A percentile compares a stretch with the other conserved stretches of the same genome.
phyloP scores from a whole-genome alignment of 1,140 invertebrate species.

The Helicoverpa zea region DNA sequence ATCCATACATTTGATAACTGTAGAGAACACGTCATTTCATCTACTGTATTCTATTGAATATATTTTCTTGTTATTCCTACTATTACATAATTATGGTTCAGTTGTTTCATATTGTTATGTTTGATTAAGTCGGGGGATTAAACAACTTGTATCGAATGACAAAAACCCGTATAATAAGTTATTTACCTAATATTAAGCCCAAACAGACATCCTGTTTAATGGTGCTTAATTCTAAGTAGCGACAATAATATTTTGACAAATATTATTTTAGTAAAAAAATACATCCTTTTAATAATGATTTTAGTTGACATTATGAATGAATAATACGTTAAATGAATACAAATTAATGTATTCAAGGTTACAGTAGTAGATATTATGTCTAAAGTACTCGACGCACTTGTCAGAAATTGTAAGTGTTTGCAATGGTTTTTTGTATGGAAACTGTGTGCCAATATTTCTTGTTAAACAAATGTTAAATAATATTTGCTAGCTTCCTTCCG shows the following conservation, averaged over 20 bases:
- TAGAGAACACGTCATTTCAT: too few relatives aligned
- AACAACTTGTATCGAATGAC: too few relatives aligned
- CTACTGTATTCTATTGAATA: too few relatives aligned
- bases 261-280: background rate
- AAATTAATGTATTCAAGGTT: constrained; percentile 19
- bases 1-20: too few relatives aligned
- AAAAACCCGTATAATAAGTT: too few relatives aligned
- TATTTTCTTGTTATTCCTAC: too few relatives aligned
- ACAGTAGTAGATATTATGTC: constrained; percentile 12
- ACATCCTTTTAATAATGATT: background rate
- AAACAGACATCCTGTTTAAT: background rate
- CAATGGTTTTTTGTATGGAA: constrained; percentile 17
- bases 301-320: constrained; percentile 11
- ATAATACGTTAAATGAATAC: constrained; percentile 25
- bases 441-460: background rate
- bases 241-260: background rate
- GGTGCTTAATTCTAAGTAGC: background rate
- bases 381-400: constrained; percentile 2
- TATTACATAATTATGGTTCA: too few relatives aligned
- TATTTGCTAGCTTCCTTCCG: too few relatives aligned
- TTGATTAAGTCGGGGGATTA: too few relatives aligned
- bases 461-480: background rate
- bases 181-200: too few relatives aligned
- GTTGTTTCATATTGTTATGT: too few relatives aligned
- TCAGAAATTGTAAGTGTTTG: constrained; percentile 7